Evolutionary conservation across 2,888 invertebrate genomes (phyloP).

Genomic region (Anagyrus pseudococci): DNA sequence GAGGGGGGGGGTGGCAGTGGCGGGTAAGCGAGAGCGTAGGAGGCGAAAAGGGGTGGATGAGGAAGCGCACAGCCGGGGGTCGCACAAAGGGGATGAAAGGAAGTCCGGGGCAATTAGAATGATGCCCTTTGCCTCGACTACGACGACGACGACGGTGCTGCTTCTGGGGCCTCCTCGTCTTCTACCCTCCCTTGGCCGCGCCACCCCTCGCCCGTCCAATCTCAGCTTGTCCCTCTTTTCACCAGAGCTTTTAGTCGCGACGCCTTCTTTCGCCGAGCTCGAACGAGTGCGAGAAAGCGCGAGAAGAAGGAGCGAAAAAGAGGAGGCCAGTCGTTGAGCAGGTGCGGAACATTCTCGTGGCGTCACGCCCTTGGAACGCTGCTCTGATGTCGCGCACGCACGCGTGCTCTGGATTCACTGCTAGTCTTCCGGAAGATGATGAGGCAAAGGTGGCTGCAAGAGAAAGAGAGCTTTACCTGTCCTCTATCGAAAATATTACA

Average conservation of each 20-base stretch:
- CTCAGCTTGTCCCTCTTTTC: conserved; percentile 6
- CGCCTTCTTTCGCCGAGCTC: not conserved
- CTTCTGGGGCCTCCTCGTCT: not conserved
- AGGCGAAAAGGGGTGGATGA: no score
- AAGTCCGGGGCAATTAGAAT: conserved; percentile 63
- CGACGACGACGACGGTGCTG: not conserved
- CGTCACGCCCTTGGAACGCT: conserved; percentile 16
- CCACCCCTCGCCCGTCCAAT: not conserved
- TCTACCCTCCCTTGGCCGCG: not conserved
- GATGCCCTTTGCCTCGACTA: conserved; percentile 53
- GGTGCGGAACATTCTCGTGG: conserved; percentile 27
- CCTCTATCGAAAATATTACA: no score
- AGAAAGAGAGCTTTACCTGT: no score
- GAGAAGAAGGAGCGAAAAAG: no score
- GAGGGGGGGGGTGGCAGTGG: no score
- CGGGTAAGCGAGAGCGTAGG: no score
- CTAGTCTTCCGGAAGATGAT: conserved; percentile 22
- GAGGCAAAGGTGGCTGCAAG: no score
- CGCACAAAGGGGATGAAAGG: conserved; percentile 62
- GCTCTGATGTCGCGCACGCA: not conserved
- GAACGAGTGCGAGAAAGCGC: not conserved
- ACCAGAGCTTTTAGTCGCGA: conserved; percentile 13
- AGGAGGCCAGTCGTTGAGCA: no score
- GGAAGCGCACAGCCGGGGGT: no score
- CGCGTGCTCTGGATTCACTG: conserved; percentile 11